A percentile compares a stretch with the other conserved stretches of the same genome.
These are phyloP conservation scores for Drosophila quinaria DNA, from an alignment of 2,888 invertebrate species.

Conservation along the genomic window DNA sequence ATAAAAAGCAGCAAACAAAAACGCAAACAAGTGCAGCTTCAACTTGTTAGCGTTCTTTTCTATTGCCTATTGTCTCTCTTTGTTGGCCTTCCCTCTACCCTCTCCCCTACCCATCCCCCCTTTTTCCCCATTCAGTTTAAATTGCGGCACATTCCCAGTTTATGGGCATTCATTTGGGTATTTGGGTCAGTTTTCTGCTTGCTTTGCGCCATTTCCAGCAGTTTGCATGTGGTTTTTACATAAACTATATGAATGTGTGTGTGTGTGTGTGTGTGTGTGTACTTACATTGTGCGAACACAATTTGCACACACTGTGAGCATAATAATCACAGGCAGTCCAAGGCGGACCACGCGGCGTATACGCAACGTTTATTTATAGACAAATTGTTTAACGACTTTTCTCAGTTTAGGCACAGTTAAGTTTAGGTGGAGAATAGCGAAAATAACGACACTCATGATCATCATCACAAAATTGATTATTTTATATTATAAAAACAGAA, in stretches of 20 bases:
- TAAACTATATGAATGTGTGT: slow-evolving; percentile 35
- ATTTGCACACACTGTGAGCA: slow-evolving; percentile 52
- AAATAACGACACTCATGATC: slow-evolving; percentile 14
- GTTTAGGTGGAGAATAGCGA: slow-evolving; percentile 37
- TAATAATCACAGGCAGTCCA: slow-evolving; percentile 70
- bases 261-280: slow-evolving; percentile 24
- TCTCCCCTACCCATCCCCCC: background rate
- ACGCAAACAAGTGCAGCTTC: slow-evolving; percentile 16
- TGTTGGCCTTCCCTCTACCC: background rate
- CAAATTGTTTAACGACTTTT: slow-evolving; percentile 71
- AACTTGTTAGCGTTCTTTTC: slow-evolving; percentile 4
- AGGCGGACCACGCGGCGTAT: slow-evolving; percentile 58
- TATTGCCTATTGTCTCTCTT: background rate
- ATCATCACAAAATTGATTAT: slow-evolving; percentile 2
- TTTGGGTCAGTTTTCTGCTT: slow-evolving; percentile 73
- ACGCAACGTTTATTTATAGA: slow-evolving; percentile 78
- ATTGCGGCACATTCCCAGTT: slow-evolving; percentile 49
- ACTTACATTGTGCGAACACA: slow-evolving; percentile 46
- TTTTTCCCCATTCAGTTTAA: background rate
- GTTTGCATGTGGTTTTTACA: slow-evolving; percentile 52
- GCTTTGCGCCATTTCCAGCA: slow-evolving; percentile 44
- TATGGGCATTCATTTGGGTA: slow-evolving; percentile 76
- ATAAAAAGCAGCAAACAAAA: slow-evolving; percentile 8
- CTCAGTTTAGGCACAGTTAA: slow-evolving; percentile 62
- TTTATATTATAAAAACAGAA: background rate